Evolutionary conservation across 2,888 invertebrate species (phyloP).

Genomic region (Sinodicranocentrus sp.): DNA sequence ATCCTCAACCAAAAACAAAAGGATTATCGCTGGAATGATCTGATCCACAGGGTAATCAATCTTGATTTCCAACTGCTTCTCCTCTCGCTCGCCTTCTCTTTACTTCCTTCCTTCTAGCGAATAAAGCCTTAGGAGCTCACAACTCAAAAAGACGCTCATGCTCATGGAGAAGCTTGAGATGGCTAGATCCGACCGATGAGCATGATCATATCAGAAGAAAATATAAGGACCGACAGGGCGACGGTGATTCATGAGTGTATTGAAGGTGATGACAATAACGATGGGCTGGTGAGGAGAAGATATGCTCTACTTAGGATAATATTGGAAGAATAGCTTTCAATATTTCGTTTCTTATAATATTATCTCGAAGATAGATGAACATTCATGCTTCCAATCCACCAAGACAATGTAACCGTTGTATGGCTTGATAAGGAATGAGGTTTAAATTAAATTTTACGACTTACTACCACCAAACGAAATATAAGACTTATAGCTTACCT

Average conservation of each 20-base stretch:
- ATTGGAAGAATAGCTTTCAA: no score
- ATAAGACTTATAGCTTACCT: neutral
- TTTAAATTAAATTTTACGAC: no score
- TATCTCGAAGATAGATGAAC: neutral
- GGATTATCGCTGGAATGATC: conserved; percentile 32
- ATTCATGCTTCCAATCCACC: neutral
- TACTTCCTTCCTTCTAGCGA: conserved; percentile 30
- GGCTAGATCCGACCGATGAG: conserved; percentile 24
- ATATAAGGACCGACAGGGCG: conserved; percentile 31
- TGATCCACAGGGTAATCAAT: conserved; percentile 42
- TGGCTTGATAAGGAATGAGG: conserved; percentile 1
- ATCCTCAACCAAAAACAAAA: conserved; percentile 24
- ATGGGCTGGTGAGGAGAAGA: conserved; percentile 38
- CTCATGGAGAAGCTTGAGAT: neutral
- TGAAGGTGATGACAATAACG: conserved; percentile 20
- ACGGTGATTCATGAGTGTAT: conserved; percentile 31
- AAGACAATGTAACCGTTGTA: neutral
- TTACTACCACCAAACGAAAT: no score
- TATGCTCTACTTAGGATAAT: no score
- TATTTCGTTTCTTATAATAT: neutral
- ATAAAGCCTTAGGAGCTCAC: neutral
- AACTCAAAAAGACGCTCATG: neutral
- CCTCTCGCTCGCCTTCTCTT: neutral
- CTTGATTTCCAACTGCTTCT: conserved; percentile 41
- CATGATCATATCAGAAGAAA: conserved; percentile 27